A percentile compares a stretch with the other conserved stretches of the same genome.
phyloP scores from a whole-genome alignment of 1,140 invertebrate species.

The Ostrea denselamellosa region DNA sequence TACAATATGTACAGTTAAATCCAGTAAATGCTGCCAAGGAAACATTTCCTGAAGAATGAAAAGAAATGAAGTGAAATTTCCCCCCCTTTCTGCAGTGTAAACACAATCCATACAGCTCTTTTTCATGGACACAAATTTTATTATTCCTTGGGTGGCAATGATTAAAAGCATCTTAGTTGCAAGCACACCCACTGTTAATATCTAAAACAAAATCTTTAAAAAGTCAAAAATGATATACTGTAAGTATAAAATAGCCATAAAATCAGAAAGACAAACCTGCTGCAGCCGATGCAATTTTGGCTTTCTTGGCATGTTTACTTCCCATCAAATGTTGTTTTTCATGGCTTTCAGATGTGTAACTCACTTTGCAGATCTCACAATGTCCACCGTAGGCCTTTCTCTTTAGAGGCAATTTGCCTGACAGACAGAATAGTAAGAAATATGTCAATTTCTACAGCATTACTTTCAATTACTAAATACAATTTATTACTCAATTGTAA shows the following conservation, averaged over 20 bases:
- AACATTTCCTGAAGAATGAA: not conserved
- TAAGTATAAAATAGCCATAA: not conserved
- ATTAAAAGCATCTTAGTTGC: too few species aligned
- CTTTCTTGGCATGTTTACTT: conserved; percentile 39
- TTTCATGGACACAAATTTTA: too few species aligned
- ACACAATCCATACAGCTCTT: too few species aligned
- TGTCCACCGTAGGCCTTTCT: conserved; percentile 28
- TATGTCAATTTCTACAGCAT: not conserved
- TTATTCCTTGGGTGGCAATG: too few species aligned
- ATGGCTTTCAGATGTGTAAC: conserved; percentile 37
- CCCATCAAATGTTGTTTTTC: conserved; percentile 36
- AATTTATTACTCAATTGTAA: not conserved
- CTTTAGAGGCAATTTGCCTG: conserved; percentile 41
- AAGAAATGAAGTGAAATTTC: too few species aligned
- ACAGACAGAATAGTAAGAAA: not conserved
- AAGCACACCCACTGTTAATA: too few species aligned
- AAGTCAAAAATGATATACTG: not conserved
- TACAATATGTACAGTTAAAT: conserved; percentile 28
- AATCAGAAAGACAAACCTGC: not conserved
- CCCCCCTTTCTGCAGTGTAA: too few species aligned
- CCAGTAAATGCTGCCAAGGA: conserved; percentile 9
- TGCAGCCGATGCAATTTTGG: not conserved
- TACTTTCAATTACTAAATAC: not conserved
- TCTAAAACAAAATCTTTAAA: too few species aligned
- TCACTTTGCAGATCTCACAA: conserved; percentile 25